A percentile compares a stretch with the other conserved stretches of the same genome.
These are phyloP conservation scores for Hemichromis elongatus DNA, from an alignment of 2,113 vertebrate species.

Conservation along the genomic window DNA sequence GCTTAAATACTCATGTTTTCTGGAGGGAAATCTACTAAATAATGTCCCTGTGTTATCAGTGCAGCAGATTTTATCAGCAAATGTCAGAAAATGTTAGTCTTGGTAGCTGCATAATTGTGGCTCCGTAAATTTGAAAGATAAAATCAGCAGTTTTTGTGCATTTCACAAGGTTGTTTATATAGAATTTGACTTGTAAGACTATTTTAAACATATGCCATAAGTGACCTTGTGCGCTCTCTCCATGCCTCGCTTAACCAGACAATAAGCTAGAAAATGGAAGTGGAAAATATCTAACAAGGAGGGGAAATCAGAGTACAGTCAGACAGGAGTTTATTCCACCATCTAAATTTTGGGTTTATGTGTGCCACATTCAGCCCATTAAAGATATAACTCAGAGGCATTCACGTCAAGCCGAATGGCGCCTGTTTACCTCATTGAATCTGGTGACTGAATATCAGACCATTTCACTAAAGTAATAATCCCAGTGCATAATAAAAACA, in stretches of 20 bases:
- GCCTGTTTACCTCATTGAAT: not conserved
- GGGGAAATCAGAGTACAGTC: not conserved
- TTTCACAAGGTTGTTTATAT: not conserved
- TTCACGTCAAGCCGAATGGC: not conserved
- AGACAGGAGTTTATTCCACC: not conserved
- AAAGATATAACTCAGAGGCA: not conserved
- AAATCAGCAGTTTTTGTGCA: not conserved
- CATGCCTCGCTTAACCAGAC: not conserved
- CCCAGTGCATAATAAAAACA: not conserved
- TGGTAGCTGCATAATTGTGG: not conserved
- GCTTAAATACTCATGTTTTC: not conserved
- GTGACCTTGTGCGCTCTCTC: not conserved
- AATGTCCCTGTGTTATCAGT: not conserved
- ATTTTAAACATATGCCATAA: not conserved
- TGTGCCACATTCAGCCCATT: not conserved
- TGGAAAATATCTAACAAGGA: not conserved
- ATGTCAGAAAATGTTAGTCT: not conserved
- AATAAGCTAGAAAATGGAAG: not conserved
- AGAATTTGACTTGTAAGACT: not conserved
- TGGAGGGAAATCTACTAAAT: not conserved
- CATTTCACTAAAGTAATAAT: not conserved
- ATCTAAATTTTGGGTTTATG: not conserved
- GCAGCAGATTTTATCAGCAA: not conserved
- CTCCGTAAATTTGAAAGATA: not conserved
- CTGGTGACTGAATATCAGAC: not conserved